Evolutionary conservation across 2,113 vertebrate genomes (phyloP).

Genomic region (Bagarius yarrelli): DNA sequence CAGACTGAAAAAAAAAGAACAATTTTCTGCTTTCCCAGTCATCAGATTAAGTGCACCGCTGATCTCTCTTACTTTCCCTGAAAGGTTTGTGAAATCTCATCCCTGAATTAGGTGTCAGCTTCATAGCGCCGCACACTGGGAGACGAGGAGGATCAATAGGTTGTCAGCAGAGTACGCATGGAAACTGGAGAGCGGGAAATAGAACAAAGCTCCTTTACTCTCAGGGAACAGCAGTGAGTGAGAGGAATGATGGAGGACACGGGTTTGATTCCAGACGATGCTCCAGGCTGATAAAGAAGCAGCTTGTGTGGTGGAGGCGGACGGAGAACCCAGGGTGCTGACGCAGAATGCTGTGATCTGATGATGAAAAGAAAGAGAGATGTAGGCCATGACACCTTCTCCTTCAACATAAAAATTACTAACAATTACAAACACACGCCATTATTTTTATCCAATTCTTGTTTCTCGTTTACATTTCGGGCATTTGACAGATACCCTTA

Average conservation of each 20-base stretch:
- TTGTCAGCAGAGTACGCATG: conserved; percentile 35
- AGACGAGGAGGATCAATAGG: conserved; percentile 60
- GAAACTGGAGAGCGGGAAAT: conserved; percentile 37
- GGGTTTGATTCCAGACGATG: conserved; percentile 36
- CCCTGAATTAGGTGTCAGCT: conserved; percentile 55
- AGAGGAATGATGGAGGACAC: conserved; percentile 49
- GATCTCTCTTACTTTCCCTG: conserved; percentile 50
- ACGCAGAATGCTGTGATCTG: background rate
- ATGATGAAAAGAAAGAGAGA: background rate
- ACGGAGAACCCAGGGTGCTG: background rate
- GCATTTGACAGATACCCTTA: too few relatives aligned
- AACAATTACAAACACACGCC: background rate
- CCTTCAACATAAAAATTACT: too few relatives aligned
- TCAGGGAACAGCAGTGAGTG: conserved; percentile 46
- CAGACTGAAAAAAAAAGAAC: conserved; percentile 35
- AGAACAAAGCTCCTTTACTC: conserved; percentile 57
- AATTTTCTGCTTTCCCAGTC: conserved; percentile 47
- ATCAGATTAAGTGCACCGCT: conserved; percentile 45
- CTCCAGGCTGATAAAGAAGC: conserved; percentile 16
- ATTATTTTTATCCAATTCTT: background rate
- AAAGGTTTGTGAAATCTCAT: conserved; percentile 55
- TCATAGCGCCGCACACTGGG: conserved; percentile 54
- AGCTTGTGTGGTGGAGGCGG: background rate
- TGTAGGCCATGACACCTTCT: background rate
- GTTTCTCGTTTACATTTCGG: background rate